Evolutionary conservation across 2,797 vertebrate genomes (phyloP).

Genomic region (Eptatretus atami): DNA sequence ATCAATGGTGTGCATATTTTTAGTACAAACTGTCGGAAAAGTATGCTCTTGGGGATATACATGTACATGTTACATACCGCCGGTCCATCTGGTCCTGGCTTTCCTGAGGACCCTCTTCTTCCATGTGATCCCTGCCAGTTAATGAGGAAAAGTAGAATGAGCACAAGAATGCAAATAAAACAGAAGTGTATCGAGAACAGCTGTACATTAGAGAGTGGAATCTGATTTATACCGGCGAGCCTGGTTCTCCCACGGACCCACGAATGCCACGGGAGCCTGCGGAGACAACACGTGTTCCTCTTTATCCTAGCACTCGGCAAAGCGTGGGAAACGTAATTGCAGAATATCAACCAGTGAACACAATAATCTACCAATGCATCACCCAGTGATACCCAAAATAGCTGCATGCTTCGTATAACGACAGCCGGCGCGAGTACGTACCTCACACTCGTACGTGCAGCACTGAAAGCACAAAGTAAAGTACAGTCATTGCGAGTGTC

Average conservation of each 20-base stretch:
- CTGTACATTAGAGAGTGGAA: not conserved
- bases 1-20: not conserved
- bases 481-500: too few relatives aligned
- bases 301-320: too few relatives aligned
- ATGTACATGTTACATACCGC: slow-evolving; percentile 7
- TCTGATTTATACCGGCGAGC: slow-evolving; percentile 10
- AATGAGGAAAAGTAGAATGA: slow-evolving; percentile 1
- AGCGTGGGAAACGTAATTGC: not conserved
- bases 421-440: slow-evolving; percentile 6
- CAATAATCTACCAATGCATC: not conserved
- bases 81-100: slow-evolving; percentile 8
- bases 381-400: not conserved
- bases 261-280: slow-evolving; percentile 9
- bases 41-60: not conserved
- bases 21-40: not conserved
- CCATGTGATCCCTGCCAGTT: slow-evolving; percentile 10
- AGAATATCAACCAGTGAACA: not conserved
- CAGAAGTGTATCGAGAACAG: not conserved
- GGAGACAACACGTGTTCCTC: not conserved
- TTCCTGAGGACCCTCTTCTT: slow-evolving; percentile 11
- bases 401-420: not conserved
- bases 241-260: slow-evolving; percentile 10
- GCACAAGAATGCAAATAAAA: too few relatives aligned
- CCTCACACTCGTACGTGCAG: slow-evolving; percentile 12
- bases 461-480: slow-evolving; percentile 10